Base-by-base conservation (phyloP, 1,140 invertebrate species). In the Brachionus rotundiformis region DNA sequence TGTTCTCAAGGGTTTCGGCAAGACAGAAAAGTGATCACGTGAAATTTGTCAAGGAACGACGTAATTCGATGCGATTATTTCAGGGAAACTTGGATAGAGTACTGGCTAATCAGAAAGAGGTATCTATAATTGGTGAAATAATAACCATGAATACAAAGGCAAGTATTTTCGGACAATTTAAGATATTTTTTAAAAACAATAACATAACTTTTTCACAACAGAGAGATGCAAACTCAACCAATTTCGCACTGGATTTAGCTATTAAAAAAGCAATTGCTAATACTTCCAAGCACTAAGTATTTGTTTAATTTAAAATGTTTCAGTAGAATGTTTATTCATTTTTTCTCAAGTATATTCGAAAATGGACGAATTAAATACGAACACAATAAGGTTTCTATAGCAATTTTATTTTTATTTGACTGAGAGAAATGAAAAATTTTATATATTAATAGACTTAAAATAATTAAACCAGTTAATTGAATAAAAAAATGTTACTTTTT, bases 181-280 rank as follows among this genome's bases (percentile, higher is more conserved):
- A 16, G n/a, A 11, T 41, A 27, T 41, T 73, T 41, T 73, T 73
- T 73, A 4, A 27, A 65, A 33, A 25, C n/a, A 25, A 25, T 25
- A 44, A 44, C 16, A 47, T 23, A 19, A 44, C 4, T 73, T 27
- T 73, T 73, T 73, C n/a, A 25, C 13, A 44, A 31, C 25, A 73
- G 68, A 73, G 44, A 73, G 68, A 73, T 73, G 36, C 33, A 27
- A 73, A 73, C 25, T 44, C 36, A 10, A 73, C 68, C 3, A 41
- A 44, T 73, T 73, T 73, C 36, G 19, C 68, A 8, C 13, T 73
- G 36, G 68, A 73, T 73, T 44, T 44, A 27, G 68, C 68, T 19
- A 44, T 73, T 11, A 73, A 73, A 73, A 73, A 73, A 73, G 68
- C 68, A 44, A 44, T 73, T 44, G 36, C 33, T 41, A 73, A 73